Base-by-base conservation (phyloP, 2,888 invertebrate genomes). In the Campoletis raptor region DNA sequence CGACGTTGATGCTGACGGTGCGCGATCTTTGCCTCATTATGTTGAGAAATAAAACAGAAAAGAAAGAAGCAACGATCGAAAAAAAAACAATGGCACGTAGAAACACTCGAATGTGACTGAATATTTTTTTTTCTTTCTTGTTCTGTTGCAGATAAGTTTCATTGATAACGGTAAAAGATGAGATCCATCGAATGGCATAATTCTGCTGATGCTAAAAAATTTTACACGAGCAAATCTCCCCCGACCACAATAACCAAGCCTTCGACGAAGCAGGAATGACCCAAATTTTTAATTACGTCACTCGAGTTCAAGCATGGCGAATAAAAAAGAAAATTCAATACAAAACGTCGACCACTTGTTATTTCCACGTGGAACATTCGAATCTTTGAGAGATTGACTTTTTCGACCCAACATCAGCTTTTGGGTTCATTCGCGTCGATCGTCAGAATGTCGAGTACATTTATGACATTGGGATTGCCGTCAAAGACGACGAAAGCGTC, bases 391-490 rank as follows among this genome's bases (percentile, higher is more conserved):
- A 37, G 52, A 21, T 73, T 7, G 12, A 73, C 9, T n/a, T 54
- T 57, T n/a, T 40, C 40, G 42, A 61, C 9, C 42, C 61, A 42
- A 61, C 42, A 45, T 64, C 66, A 15, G 30, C 18, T 72, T 72
- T 74, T 69, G 67, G 30, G 30, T 57, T 69, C 36, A 57, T 42
- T 82, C n/a, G 42, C 8, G 54, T 37, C 37, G 37, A 7, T 52
- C 42, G 10, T 64, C 70, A 85, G 45, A 81, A 87, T 87, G 86
- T 70, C 84, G 84, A 85, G 74, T 24, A 42, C 81, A 40, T 76
- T 70, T 36, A 85, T 30, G 81, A 57, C 37, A 40, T 52, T 42
- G 66, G 45, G 36, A 30, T 70, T 66, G 54, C n/a, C 30, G 30
- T 52, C 78, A 36, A 57, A n/a, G 78, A 77, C 77, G 73, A 57